Evolutionary conservation across 2,113 vertebrate species (phyloP), one percentile per base, ranked within the genome.

Genomic region (Gobius niger): DNA sequence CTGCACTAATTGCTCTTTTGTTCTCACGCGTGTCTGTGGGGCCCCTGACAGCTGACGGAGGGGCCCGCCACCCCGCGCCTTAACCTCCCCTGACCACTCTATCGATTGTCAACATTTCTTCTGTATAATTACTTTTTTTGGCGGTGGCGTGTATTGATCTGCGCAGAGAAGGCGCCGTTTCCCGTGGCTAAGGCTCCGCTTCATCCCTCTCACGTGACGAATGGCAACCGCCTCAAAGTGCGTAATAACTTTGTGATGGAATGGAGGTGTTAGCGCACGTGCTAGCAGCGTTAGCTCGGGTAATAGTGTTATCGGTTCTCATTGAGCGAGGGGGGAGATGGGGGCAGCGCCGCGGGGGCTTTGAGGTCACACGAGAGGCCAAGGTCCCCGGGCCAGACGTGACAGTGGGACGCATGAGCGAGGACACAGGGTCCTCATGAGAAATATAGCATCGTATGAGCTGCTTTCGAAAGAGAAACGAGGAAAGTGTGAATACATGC

Each of bases 211-310:
- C 89, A 86, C 85, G 78, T 97, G 96, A 99, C 94, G 92, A 96
- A 98, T 96, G 93, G 93, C 91, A 92, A 93, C 87, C 44, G 89
- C 92, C 90, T 83, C 63, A 82, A 90, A 63, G 86, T 86, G 92
- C 93, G 92, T 98, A 97, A 97, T 98, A 96, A 95, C 95, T 94
- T 93, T 93, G 93, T 93, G 93, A 92, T 95, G 93, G 95, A 96
- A 95, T 94, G 93, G 92, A 93, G 91, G 93, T 87, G 79, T 90
- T 88, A 80, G 89, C 83, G 85, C 47, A 64, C 66, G 68, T 74
- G 74, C 84, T 82, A 47, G 3, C 62, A 76, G 82, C 78, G 80
- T 89, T 86, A 84, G 82, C 83, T 80, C 74, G 67, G 62, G 63
- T 88, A 77, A 88, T 76, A 85, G 83, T 78, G 88, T 89, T 89